phyloP scores from a whole-genome alignment of 2,888 invertebrate genomes.

The Hypselothyrea guttata region DNA sequence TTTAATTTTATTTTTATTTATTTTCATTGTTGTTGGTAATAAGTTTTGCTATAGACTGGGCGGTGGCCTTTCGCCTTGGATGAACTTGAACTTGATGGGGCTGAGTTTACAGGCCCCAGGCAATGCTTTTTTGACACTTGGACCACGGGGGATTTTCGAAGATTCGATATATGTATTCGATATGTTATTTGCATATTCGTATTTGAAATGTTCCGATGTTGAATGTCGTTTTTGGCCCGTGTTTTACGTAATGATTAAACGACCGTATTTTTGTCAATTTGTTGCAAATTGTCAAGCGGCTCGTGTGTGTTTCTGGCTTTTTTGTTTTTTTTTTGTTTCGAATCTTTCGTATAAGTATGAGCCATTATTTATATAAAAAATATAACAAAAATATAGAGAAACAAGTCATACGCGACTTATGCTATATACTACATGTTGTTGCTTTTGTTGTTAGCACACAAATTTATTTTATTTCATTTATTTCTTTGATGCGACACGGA shows the following conservation, averaged over 20 bases:
- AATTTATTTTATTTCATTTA: conserved; percentile 30
- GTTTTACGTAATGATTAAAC: conserved; percentile 75
- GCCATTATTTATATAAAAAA: conserved; percentile 63
- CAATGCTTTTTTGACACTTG: conserved; percentile 57
- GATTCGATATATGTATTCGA: conserved; percentile 16
- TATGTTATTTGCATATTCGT: conserved; percentile 17
- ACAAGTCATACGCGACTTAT: conserved; percentile 39
- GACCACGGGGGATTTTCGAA: conserved; percentile 43
- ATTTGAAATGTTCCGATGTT: conserved; percentile 7
- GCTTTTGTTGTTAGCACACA: conserved; percentile 38
- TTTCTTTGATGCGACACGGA: conserved; percentile 32
- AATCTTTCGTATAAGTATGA: conserved; percentile 36
- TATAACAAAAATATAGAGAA: conserved; percentile 10
- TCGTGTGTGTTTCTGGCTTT: conserved; percentile 43
- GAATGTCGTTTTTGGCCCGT: conserved; percentile 28
- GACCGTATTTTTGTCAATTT: conserved; percentile 67
- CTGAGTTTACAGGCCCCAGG: conserved; percentile 45
- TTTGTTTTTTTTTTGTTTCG: conserved; percentile 24
- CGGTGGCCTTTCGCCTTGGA: conserved; percentile 2
- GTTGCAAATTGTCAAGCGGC: conserved; percentile 63
- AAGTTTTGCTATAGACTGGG: conserved; percentile 7
- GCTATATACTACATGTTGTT: conserved; percentile 43
- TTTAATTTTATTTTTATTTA: not conserved
- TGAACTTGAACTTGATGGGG: conserved; percentile 68
- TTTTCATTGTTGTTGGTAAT: conserved; percentile 6